Base-by-base conservation (phyloP, 2,797 vertebrate species). In the Rhadinocentrus ornatus region DNA sequence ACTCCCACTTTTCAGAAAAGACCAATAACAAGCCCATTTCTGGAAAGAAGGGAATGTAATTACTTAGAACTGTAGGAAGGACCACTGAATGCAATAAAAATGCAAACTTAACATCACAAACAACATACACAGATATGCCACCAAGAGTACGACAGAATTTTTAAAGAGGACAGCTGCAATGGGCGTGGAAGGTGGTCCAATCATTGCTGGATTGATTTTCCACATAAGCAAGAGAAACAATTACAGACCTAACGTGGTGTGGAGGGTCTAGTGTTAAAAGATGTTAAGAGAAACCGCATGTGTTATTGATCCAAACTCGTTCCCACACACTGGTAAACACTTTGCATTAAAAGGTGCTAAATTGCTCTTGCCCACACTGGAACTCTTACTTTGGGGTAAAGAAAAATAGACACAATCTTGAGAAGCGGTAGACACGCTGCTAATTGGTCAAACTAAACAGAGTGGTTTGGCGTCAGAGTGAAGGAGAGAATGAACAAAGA, bases 191-290 rank as follows among this genome's bases (percentile, higher is more conserved):
- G 4, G 39, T 22, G 67, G 86, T 86, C 75, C 86, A 90, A 90
- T 88, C 82, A 81, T 82, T 79, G 78, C 61, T 41, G 71, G 60
- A 91, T 90, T 83, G 86, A 91, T 89, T 90, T 88, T 81, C 65
- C 52, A 69, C 55, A 0, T 73, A 81, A 84, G 75, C 31, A 71
- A 84, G 73, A 83, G 74, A 90, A 89, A 82, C 81, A 88, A 91
- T 91, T 88, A 89, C 81, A 74, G 55, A 62, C 24, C 37, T 41
- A 75, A 79, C 66, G 76, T 34, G 26, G 69, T 10, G 4, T 7
- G 3, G 56, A 46, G 78, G 39, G 56, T 48, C 62, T 70, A 73
- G 52, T 78, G 82, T 80, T 86, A 86, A 86, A 75, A 75, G 81
- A 79, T 58, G 73, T 86, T 85, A 81, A 80, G 70, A 83, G 85